A percentile compares a stretch with the other conserved stretches of the same genome.
These are phyloP conservation scores for Micropoecilia bifurca DNA, from an alignment of 2,797 vertebrate species.

Conservation along the genomic window DNA sequence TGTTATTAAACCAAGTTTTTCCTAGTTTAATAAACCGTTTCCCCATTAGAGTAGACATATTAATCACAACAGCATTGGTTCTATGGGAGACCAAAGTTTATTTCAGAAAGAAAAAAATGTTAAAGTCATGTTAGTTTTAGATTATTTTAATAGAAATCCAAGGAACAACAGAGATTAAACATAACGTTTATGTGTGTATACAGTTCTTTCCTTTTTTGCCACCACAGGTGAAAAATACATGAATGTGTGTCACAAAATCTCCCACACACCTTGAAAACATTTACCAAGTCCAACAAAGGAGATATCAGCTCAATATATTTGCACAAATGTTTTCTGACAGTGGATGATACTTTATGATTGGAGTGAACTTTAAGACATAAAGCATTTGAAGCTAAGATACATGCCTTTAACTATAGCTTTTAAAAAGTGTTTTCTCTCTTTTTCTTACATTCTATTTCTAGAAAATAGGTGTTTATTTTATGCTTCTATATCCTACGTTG, in stretches of 20 bases:
- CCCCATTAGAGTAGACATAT: not conserved
- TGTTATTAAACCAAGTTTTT: not conserved
- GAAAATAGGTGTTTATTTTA: conserved; percentile 74
- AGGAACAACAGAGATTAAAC: conserved; percentile 69
- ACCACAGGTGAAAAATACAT: conserved; percentile 57
- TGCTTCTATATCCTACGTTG: conserved; percentile 62
- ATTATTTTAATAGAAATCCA: conserved; percentile 82
- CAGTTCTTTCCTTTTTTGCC: conserved; percentile 50
- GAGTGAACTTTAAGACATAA: conserved; percentile 61
- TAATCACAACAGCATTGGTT: not conserved
- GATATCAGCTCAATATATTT: conserved; percentile 64
- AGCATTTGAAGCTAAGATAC: conserved; percentile 76
- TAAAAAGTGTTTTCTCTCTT: conserved; percentile 66
- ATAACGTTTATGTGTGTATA: conserved; percentile 61
- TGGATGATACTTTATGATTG: conserved; percentile 50
- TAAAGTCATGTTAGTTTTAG: conserved; percentile 38
- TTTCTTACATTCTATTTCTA: conserved; percentile 74
- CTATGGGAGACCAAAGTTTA: not conserved
- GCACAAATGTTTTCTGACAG: conserved; percentile 62
- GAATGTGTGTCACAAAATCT: conserved; percentile 55
- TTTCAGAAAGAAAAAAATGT: conserved; percentile 45
- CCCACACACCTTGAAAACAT: conserved; percentile 63
- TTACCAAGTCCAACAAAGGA: conserved; percentile 70
- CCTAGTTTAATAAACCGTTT: not conserved
- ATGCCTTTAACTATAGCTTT: conserved; percentile 83